Conservation (phyloP, 2,888 invertebrate genomes). For the Ophioninae sp. region DNA sequence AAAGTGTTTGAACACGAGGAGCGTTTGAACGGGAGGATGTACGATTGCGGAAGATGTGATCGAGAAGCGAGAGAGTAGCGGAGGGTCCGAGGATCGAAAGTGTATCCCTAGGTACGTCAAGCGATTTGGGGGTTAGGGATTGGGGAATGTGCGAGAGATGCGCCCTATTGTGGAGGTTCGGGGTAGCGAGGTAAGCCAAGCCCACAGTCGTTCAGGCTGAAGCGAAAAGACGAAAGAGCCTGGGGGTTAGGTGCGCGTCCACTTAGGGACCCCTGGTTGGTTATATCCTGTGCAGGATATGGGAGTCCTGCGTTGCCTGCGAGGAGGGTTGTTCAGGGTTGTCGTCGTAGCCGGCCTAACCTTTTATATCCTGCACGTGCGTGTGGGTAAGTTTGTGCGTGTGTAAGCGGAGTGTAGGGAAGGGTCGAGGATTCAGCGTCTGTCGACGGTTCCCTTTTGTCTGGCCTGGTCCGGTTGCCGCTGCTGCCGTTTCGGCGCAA, state of each 20-base stretch:
- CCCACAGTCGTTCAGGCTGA: conserved; percentile 38
- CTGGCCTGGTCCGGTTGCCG: conserved; percentile 63
- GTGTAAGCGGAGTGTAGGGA: conserved; percentile 47
- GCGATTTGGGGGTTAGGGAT: conserved; percentile 7
- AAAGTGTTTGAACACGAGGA: too few relatives aligned
- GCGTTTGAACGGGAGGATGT: too few relatives aligned
- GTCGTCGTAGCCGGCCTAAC: conserved; percentile 47
- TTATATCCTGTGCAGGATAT: conserved; percentile 29
- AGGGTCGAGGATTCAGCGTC: conserved; percentile 74
- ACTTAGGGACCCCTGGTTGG: conserved; percentile 35
- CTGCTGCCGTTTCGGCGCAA: conserved; percentile 25
- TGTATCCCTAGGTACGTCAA: conserved; percentile 3
- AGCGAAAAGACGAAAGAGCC: conserved; percentile 35
- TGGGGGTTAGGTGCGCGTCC: conserved; percentile 30
- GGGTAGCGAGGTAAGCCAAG: conserved; percentile 37
- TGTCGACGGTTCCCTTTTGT: conserved; percentile 74
- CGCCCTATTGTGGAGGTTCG: conserved; percentile 47
- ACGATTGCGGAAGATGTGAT: conserved; percentile 17
- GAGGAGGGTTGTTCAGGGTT: conserved; percentile 61
- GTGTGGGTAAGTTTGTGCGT: background rate
- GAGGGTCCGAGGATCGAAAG: background rate
- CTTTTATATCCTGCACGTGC: conserved; percentile 39
- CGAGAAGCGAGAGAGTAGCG: background rate
- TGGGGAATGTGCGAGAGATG: conserved; percentile 13
- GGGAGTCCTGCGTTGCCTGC: conserved; percentile 46